phyloP scores from a whole-genome alignment of 1,140 invertebrate genomes.

The Drusus annulatus region DNA sequence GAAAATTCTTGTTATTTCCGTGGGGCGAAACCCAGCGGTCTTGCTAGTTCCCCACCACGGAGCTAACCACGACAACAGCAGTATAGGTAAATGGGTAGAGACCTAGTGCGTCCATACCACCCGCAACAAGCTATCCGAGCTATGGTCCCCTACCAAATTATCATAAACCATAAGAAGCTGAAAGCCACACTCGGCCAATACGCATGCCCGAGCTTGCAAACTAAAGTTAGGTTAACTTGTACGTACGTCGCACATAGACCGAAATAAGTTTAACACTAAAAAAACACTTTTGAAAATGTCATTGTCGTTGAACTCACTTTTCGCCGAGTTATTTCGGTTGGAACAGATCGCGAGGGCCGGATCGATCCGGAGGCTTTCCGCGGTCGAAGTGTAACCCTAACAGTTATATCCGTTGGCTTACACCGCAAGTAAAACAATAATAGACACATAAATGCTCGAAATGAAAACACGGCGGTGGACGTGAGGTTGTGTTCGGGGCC shows the following conservation, averaged over 20 bases:
- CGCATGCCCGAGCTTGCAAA: conserved; percentile 39
- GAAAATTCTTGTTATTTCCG: too few relatives aligned
- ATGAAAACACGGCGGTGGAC: conserved; percentile 56
- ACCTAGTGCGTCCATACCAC: conserved; percentile 30
- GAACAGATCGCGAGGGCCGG: background rate
- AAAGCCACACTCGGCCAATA: conserved; percentile 24
- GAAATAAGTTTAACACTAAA: conserved; percentile 34
- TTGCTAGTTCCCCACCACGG: conserved; percentile 28
- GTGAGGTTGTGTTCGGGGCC: conserved; percentile 36
- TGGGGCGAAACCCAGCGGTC: conserved; percentile 18
- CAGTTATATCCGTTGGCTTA: conserved; percentile 39
- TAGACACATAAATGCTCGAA: conserved; percentile 58
- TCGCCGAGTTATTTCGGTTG: conserved; percentile 1
- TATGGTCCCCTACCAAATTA: conserved; percentile 34
- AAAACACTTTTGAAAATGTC: conserved; percentile 7
- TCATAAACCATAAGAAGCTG: conserved; percentile 39
- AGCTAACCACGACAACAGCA: conserved; percentile 26
- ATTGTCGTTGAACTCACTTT: conserved; percentile 27
- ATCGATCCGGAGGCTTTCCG: conserved; percentile 14
- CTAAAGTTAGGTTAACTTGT: conserved; percentile 49
- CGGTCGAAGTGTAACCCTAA: conserved; percentile 37
- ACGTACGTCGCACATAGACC: conserved; percentile 22
- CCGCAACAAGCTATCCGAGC: conserved; percentile 36
- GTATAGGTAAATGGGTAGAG: background rate
- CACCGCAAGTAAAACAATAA: conserved; percentile 59